Base-by-base conservation (phyloP, 2,888 invertebrate species). In the Sminthurides aquaticus region DNA sequence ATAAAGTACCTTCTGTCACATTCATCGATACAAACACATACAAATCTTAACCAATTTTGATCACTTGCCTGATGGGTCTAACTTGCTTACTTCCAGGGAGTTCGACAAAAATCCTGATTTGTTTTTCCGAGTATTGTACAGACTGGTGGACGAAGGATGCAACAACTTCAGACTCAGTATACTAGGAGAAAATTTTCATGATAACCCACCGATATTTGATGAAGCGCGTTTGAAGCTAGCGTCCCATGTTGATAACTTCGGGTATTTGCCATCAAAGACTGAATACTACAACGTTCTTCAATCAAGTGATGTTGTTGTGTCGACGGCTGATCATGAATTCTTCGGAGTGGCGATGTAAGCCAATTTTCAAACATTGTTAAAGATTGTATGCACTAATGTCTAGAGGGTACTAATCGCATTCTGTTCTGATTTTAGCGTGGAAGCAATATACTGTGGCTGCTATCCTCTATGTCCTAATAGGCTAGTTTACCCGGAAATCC, bases 261-360 rank as follows among this genome's bases (percentile, higher is more conserved):
- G 88, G 0, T 85, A 80, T 76, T 75, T 84, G 22, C 76, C 80
- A 20, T 77, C 76, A 24, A 83, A 84, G 69, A 78, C 81, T 8
- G 81, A 84, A 15, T 89, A 87, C 76, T 83, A 82, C 68, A 76
- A 80, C 43, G 77, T 84, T 1, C 77, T 89, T 60, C 74, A 78
- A 18, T 75, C 78, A 0, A 82, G 84, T 20, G 86, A 88, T 78
- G 82, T 88, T 54, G 86, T 84, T 2, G 82, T 89, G 28, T 88
- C 88, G 0, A 88, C 88, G 3, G 86, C 88, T 1, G 80, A 82
- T 26, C 88, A 89, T 77, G 89, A 89, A 77, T 89, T 88, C 78
- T 89, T 86, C 78, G 89, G 88, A 34, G 87, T 88, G 25, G 83
- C 87, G 25, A 86, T 88, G 87, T 86, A 80, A 79, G 82, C 79